These are phyloP conservation scores for Dasysyrphus tricinctus DNA, from an alignment of 2,888 invertebrate species.

Conservation along the genomic window DNA sequence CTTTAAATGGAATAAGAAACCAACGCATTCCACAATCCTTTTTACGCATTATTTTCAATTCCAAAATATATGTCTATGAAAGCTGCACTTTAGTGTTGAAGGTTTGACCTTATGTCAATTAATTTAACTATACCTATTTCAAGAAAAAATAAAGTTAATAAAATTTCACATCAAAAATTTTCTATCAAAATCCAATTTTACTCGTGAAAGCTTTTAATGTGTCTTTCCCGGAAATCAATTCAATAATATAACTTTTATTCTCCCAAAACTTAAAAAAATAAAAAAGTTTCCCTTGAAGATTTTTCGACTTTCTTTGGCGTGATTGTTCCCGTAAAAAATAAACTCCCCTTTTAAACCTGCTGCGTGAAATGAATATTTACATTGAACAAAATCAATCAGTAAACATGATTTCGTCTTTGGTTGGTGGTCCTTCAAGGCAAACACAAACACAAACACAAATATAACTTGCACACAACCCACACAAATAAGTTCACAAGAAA, in stretches of 20 bases:
- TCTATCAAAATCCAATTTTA: neutral
- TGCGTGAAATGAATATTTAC: constrained; percentile 44
- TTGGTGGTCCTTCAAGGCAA: constrained; percentile 33
- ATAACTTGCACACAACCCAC: neutral
- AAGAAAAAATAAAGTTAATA: too few species aligned
- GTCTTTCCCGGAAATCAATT: neutral
- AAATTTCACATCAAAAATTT: too few species aligned
- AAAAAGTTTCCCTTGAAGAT: neutral
- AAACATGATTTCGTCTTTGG: constrained; percentile 42
- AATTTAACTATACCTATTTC: too few species aligned
- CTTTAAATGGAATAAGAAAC: too few species aligned
- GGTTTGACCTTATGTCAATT: too few species aligned
- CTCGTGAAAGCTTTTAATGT: neutral
- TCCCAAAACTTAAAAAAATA: neutral
- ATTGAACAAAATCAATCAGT: constrained; percentile 43
- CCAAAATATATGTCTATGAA: too few species aligned
- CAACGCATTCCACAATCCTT: too few species aligned
- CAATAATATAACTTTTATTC: neutral
- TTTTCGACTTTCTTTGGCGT: neutral
- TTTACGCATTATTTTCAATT: too few species aligned
- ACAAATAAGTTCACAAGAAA: constrained; percentile 42
- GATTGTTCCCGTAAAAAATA: constrained; percentile 19
- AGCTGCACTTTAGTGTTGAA: too few species aligned
- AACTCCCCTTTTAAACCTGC: constrained; percentile 11
- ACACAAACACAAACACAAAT: neutral